Base-by-base conservation (phyloP, 2,888 invertebrate genomes). In the Crossocerus cetratus region DNA sequence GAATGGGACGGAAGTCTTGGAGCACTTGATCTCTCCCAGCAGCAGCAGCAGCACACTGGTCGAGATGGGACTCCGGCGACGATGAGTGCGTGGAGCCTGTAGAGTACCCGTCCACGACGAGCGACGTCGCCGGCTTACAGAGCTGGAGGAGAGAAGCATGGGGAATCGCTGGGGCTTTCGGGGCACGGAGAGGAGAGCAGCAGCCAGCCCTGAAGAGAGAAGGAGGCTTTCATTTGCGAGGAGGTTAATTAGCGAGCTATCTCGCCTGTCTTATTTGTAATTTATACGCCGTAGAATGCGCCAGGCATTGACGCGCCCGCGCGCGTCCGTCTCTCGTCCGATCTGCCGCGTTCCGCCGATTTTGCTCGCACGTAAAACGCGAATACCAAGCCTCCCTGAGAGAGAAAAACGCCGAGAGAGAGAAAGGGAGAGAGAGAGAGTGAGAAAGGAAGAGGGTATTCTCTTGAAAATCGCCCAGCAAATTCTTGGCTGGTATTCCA, bases 241-340 rank as follows among this genome's bases (percentile, higher is more conserved):
- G 75, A 84, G 84, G 83, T 85, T 86, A 85, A 86, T 86, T 85
- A 86, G 85, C 84, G 79, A 84, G 78, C 84, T 78, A 83, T 84
- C 84, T 78, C 77, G 78, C 66, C 78, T 81, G 84, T 84, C 84
- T 84, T 82, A 84, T 83, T 84, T 78, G 82, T 84, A 84, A 86
- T 84, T 84, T 86, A 84, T 84, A 82, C 81, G 65, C 80, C 65
- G 81, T 61, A 73, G 81, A 80, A 82, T 72, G 80, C 72, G 70
- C 22, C 74, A 8, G 32, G 78, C 76, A 83, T 82, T 80, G 83
- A 83, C 78, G 83, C 78, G 65, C 65, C 13, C 43, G 5, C n/a
- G 82, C 78, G 83, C 32, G 32, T 32, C 32, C 32, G 32, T 32
- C 43, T 49, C 61, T 68, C 42, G 16, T 66, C 66, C 70, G 56